These are phyloP conservation scores for Gnathochromis pfefferi DNA, from an alignment of 2,113 vertebrate species.

Conservation along the genomic window DNA sequence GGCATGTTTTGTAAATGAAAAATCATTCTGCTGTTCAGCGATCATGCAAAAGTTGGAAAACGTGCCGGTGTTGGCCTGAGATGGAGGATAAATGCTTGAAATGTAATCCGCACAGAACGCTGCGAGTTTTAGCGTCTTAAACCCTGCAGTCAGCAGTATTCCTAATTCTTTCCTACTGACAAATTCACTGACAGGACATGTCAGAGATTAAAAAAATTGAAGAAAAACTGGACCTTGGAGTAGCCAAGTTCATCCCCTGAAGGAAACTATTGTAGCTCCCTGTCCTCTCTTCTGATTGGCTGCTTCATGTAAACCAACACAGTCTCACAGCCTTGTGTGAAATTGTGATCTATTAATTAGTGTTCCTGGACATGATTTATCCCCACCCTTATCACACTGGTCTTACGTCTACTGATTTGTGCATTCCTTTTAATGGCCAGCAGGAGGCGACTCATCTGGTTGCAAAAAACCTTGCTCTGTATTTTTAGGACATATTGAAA, in stretches of 20 bases:
- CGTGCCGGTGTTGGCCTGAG: not conserved
- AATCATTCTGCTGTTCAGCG: not conserved
- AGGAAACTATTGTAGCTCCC: not conserved
- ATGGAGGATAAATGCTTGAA: not conserved
- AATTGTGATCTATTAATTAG: not conserved
- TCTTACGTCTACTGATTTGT: not conserved
- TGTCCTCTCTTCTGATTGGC: not conserved
- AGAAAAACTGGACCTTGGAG: not conserved
- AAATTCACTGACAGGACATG: not conserved
- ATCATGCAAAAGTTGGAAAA: not conserved
- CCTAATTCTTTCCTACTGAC: not conserved
- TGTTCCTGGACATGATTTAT: not conserved
- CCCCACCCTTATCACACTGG: not conserved
- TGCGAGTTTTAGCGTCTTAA: not conserved
- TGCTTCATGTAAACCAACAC: not conserved
- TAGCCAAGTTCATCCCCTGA: not conserved
- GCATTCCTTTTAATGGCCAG: not conserved
- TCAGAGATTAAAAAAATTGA: not conserved
- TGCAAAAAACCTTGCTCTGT: not conserved
- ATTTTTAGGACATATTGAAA: not conserved
- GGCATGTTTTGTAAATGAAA: not conserved
- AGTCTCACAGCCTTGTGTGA: not conserved
- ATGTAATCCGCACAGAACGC: not conserved
- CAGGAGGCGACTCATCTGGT: not conserved
- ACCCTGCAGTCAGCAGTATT: not conserved